A percentile compares a stretch with the other conserved stretches of the same genome.
phyloP scores from a whole-genome alignment of 2,888 invertebrate species.

The Aplocera efformata region DNA sequence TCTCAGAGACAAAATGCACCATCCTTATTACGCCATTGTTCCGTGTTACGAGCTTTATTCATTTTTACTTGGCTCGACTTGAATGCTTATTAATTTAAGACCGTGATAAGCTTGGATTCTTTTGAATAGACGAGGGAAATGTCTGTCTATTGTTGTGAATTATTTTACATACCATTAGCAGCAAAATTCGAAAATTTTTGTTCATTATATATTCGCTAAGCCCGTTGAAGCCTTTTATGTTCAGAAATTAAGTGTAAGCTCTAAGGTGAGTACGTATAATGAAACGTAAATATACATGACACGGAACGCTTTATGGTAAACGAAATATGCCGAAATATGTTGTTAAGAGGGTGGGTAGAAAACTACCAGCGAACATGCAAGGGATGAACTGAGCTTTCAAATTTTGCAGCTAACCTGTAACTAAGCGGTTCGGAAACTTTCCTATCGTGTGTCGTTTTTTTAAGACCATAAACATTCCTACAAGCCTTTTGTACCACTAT shows the following conservation, averaged over 20 bases:
- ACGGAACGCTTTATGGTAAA: constrained; percentile 79
- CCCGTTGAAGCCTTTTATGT: constrained; percentile 29
- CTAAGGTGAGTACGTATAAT: constrained; percentile 55
- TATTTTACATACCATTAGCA: constrained; percentile 70
- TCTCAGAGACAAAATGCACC: constrained; percentile 79
- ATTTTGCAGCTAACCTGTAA: constrained; percentile 68
- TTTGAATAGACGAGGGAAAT: constrained; percentile 74
- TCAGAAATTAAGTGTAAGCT: constrained; percentile 60
- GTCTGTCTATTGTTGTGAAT: constrained; percentile 72
- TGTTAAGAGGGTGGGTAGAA: constrained; percentile 75
- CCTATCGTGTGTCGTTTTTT: constrained; percentile 64
- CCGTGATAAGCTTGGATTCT: constrained; percentile 78
- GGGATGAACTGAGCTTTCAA: constrained; percentile 75
- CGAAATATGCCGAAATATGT: constrained; percentile 80
- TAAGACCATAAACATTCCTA: constrained; percentile 68
- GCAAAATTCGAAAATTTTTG: constrained; percentile 33
- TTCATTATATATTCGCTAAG: constrained; percentile 18
- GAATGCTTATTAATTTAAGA: constrained; percentile 81
- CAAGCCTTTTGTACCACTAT: constrained; percentile 59
- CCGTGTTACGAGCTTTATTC: constrained; percentile 78
- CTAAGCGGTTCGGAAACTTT: constrained; percentile 63
- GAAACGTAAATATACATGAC: constrained; percentile 71
- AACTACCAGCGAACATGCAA: constrained; percentile 77
- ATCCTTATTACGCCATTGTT: constrained; percentile 79
- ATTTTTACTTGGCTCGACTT: constrained; percentile 81